Conservation (phyloP, 2,888 invertebrate genomes). For the Mesodorylaimus sp. region DNA sequence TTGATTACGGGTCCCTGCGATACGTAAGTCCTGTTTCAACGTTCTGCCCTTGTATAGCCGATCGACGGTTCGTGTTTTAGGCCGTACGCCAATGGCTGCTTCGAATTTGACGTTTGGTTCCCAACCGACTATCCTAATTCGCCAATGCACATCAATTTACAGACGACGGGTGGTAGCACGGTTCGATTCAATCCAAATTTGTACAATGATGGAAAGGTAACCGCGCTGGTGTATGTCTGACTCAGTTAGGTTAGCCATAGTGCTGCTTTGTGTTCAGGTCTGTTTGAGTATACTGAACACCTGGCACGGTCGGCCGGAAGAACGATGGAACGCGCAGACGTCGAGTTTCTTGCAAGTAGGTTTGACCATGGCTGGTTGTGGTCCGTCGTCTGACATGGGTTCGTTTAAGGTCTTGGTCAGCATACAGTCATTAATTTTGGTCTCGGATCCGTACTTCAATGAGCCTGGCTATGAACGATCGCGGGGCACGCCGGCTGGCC, state of each 20-base stretch:
- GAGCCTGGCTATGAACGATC: constrained; percentile 36
- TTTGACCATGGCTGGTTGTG: background rate
- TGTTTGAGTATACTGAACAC: constrained; percentile 85
- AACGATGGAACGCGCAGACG: constrained; percentile 89
- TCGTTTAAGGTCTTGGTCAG: constrained; percentile 32
- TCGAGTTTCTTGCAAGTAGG: constrained; percentile 58
- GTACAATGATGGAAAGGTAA: constrained; percentile 40
- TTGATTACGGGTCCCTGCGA: background rate
- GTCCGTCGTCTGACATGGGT: background rate
- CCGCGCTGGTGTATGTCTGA: background rate
- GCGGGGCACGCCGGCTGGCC: constrained; percentile 44
- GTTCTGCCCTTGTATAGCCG: background rate
- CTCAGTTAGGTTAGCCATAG: background rate
- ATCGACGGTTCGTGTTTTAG: constrained; percentile 44
- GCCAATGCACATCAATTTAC: constrained; percentile 40
- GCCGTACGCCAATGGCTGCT: constrained; percentile 41
- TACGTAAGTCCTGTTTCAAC: background rate
- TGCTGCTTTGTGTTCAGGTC: too few relatives aligned
- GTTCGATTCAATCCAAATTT: constrained; percentile 44
- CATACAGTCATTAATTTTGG: constrained; percentile 35
- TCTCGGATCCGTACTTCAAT: constrained; percentile 36
- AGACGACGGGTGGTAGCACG: constrained; percentile 41
- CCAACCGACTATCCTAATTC: constrained; percentile 41
- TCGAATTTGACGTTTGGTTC: constrained; percentile 39
- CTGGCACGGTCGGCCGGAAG: constrained; percentile 88